These are phyloP conservation scores for Peromyscus melanophrys DNA, from an alignment of 2,797 vertebrate species.

Conservation along the genomic window DNA sequence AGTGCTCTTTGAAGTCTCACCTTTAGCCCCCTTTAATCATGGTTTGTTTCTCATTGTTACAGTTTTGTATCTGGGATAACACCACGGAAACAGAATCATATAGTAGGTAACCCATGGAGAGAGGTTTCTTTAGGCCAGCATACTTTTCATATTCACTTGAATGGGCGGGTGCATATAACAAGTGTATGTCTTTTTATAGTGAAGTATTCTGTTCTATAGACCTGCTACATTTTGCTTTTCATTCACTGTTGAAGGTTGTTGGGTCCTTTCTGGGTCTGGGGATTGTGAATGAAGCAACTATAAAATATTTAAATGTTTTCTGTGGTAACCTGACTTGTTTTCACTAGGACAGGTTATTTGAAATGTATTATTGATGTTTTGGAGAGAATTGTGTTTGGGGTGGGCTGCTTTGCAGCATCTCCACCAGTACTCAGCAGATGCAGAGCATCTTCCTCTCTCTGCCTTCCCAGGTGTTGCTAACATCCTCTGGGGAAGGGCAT, in stretches of 20 bases:
- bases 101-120: not conserved
- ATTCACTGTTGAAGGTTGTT: not conserved
- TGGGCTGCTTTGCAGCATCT: not conserved
- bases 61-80: not conserved
- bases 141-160: not conserved
- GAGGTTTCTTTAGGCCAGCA: not conserved
- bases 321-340: not conserved
- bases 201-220: not conserved
- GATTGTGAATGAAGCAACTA: not conserved
- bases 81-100: not conserved
- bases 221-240: not conserved
- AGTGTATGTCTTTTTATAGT: not conserved
- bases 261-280: not conserved
- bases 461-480: not conserved
- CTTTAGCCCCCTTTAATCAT: not conserved
- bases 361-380: not conserved
- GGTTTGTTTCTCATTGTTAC: not conserved
- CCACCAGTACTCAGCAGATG: not conserved
- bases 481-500: not conserved
- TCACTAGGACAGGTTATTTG: not conserved
- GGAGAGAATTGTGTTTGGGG: not conserved
- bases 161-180: not conserved
- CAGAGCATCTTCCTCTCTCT: not conserved
- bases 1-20: not conserved
- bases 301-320: not conserved